Evolutionary conservation across 2,113 vertebrate genomes (phyloP).

Genomic region (Acanthochromis polyacanthus): DNA sequence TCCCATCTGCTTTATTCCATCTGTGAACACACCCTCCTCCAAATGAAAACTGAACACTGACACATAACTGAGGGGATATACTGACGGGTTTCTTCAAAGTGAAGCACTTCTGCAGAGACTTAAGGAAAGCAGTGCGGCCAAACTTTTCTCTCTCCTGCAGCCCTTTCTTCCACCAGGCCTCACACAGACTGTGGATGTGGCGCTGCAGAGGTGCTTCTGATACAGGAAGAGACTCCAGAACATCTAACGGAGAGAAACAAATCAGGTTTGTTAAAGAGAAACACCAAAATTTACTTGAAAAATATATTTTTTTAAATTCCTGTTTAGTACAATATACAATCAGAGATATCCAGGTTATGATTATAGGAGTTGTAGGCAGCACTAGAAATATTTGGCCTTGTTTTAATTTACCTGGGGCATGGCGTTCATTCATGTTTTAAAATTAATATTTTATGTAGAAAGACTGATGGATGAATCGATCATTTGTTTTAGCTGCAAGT

Average conservation of each 20-base stretch:
- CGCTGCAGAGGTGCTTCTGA: conserved; percentile 81
- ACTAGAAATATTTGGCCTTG: too few relatives aligned
- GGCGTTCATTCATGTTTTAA: too few relatives aligned
- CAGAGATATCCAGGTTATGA: background rate
- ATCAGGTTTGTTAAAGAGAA: background rate
- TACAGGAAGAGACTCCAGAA: conserved; percentile 84
- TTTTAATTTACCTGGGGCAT: too few relatives aligned
- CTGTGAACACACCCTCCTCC: background rate
- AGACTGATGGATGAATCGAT: too few relatives aligned
- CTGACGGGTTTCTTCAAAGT: conserved; percentile 85
- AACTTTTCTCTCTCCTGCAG: conserved; percentile 90
- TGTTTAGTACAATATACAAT: too few relatives aligned
- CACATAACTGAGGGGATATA: background rate
- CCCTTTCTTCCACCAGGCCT: conserved; percentile 93
- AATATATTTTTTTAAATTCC: background rate
- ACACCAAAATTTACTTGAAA: background rate
- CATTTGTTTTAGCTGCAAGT: too few relatives aligned
- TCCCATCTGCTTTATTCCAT: background rate
- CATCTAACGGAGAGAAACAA: conserved; percentile 76
- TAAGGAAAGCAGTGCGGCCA: conserved; percentile 87
- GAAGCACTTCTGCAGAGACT: conserved; percentile 88
- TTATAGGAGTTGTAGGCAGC: too few relatives aligned
- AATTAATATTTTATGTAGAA: too few relatives aligned
- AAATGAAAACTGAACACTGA: background rate
- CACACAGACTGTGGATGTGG: conserved; percentile 85